Percentiles rank a stretch among this genome's conserved stretches.
Conservation (phyloP, 2,797 vertebrate genomes). For the Anas bahamensis region DNA sequence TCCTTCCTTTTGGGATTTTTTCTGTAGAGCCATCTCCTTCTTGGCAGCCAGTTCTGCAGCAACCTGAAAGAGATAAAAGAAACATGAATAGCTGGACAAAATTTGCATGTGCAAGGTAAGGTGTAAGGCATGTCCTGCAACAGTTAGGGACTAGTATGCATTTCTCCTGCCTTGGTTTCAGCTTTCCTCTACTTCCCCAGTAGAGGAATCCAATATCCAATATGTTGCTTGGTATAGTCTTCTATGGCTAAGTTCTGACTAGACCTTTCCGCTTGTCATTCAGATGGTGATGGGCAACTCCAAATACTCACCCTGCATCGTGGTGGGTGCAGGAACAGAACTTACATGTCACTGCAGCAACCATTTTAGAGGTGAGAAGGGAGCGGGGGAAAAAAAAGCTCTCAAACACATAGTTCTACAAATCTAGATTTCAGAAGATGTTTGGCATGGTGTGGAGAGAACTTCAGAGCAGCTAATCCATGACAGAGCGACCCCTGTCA, state of each 20-base stretch:
- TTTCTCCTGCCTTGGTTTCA: neutral
- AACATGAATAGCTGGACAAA: neutral
- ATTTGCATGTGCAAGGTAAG: neutral
- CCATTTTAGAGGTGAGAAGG: neutral
- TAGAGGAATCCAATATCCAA: neutral
- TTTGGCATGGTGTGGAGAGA: too few species aligned
- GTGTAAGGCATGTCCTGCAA: neutral
- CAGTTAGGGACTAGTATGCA: neutral
- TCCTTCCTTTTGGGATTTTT: constrained; percentile 51
- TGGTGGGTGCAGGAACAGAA: neutral
- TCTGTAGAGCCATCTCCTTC: constrained; percentile 69
- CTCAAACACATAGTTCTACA: too few species aligned
- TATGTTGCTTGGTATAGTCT: neutral
- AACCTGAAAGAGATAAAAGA: constrained; percentile 71
- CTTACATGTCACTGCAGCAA: neutral
- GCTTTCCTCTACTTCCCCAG: neutral
- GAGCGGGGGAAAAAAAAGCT: neutral
- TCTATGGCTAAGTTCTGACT: neutral
- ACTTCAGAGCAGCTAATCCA: neutral
- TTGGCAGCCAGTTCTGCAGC: constrained; percentile 74
- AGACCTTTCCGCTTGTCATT: neutral
- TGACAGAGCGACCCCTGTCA: neutral
- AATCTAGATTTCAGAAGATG: neutral
- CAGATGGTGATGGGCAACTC: neutral
- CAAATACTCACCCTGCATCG: neutral